Evolutionary conservation across 2,797 vertebrate species (phyloP), one percentile per base, ranked within the genome.

Genomic region (Craterocephalus amniculus): DNA sequence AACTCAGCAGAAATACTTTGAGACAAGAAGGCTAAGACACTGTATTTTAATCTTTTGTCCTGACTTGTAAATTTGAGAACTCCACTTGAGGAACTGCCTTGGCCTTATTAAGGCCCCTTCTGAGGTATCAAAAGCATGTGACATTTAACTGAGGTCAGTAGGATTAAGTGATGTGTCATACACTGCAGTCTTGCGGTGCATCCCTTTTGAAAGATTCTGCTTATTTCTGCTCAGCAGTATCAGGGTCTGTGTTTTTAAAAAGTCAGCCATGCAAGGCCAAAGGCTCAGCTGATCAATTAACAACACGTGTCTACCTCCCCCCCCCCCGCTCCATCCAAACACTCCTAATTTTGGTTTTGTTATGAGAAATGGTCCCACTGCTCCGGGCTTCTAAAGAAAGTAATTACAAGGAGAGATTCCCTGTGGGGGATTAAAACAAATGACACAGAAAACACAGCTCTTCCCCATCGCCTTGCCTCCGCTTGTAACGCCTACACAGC

Each of bases 361-460:
- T 85, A 82, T 88, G 80, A 89, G 86, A 89, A 91, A 84, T 51
- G 18, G 64, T 74, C 84, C 83, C 87, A 68, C 29, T 55, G 72
- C 84, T 81, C 76, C 8, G 7, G 72, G 82, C 84, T 85, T 88
- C 86, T 83, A 87, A 84, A 87, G 87, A 79, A 89, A 84, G 89
- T 91, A 91, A 94, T 93, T 93, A 91, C 85, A 87, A 81, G n/a
- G 77, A 75, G 83, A 90, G 83, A 83, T 78, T 87, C 88, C 91
- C 85, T 61, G 68, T 43, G 80, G 88, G 86, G 85, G 79, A 89
- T 92, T 92, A 88, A 89, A 92, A 89, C 89, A 92, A 93, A 92
- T 76, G 86, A 88, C 87, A 89, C 74, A 84, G 81, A 88, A 88
- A 89, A 82, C 81, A 63, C 73, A 65, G 68, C 73, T 70, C 58